Base-by-base conservation (phyloP, 2,113 vertebrate genomes). In the Emydura subglobosa region DNA sequence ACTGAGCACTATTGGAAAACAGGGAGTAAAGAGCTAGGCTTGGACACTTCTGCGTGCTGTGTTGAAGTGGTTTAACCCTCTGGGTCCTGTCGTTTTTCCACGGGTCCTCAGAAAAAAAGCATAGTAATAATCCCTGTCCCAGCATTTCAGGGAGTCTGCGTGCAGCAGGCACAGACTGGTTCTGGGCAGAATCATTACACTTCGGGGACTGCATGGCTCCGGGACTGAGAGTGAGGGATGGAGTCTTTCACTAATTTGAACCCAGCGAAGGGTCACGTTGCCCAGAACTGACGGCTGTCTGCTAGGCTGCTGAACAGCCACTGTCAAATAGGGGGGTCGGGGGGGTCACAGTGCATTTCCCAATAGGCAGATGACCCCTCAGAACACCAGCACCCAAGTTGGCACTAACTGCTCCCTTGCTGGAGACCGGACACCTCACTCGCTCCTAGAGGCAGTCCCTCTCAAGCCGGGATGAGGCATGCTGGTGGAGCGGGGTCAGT, bases 21-120 rank as follows among this genome's bases (percentile, higher is more conserved):
- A 50, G 49, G 16, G 61, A 34, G 61, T 34, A 7, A 16, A n/a
- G 31, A 65, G 7, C 61, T 65, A 34, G 13, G 34, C 31, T 4
- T 34, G 61, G 61, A 65, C 14, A 65, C 6, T 34, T 7, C 13
- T 17, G 31, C 61, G 7, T 65, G 61, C 31, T 65, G 31, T 34
- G 61, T 65, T 65, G 14, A 65, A 34, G 31, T 7, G 2, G 61
- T n/a, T 12, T 34, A 65, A 96, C 50, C 90, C 55, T 19, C 39
- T 92, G 91, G 85, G 95, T 39, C 85, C 84, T 8, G 0, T 86
- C 86, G 85, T n/a, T 7, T 91, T 94, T 78, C 88, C 61, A n/a
- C 16, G 4, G 17, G 29, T 29, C 57, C 59, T 65, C 7, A 39
- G 65, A 68, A 39, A 21, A 68, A 34, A 68, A 68, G 34, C 65